phyloP scores from a whole-genome alignment of 92 coral and sea anemone genomes.

The Actinostola sp. region DNA sequence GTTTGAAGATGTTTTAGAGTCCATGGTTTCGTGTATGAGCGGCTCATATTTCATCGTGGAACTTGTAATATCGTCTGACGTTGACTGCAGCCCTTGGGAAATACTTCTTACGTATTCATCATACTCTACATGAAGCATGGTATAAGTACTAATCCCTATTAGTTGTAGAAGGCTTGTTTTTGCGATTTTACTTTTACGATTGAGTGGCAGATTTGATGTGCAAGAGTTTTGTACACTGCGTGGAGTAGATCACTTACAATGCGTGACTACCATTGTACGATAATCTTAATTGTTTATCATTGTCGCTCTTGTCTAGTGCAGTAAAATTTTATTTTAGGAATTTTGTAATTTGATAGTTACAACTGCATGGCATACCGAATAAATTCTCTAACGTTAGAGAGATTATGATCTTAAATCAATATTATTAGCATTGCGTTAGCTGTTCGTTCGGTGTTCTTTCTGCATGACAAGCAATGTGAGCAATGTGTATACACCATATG shows the following conservation, averaged over 20 bases:
- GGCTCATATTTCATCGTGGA: slow-evolving; percentile 14
- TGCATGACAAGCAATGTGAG: too few relatives aligned
- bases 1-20: not conserved
- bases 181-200: not conserved
- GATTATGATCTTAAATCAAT: not conserved
- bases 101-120: not conserved
- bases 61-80: slow-evolving; percentile 19
- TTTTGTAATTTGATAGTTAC: not conserved
- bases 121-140: not conserved
- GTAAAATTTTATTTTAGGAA: not conserved
- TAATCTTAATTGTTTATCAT: not conserved
- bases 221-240: not conserved
- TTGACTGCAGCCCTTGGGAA: not conserved
- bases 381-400: slow-evolving; percentile 1
- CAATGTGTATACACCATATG: not conserved
- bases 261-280: slow-evolving; percentile 35
- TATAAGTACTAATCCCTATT: not conserved
- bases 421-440: too few relatives aligned
- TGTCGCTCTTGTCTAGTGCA: not conserved
- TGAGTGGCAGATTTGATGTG: slow-evolving; percentile 1
- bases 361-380: not conserved
- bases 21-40: slow-evolving; percentile 1
- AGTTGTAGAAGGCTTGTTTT: not conserved
- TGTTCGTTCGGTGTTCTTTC: too few relatives aligned
- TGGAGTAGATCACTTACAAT: not conserved